These are phyloP conservation scores for Lepidochitona cinerea DNA, from an alignment of 2,888 invertebrate genomes.

Conservation along the genomic window DNA sequence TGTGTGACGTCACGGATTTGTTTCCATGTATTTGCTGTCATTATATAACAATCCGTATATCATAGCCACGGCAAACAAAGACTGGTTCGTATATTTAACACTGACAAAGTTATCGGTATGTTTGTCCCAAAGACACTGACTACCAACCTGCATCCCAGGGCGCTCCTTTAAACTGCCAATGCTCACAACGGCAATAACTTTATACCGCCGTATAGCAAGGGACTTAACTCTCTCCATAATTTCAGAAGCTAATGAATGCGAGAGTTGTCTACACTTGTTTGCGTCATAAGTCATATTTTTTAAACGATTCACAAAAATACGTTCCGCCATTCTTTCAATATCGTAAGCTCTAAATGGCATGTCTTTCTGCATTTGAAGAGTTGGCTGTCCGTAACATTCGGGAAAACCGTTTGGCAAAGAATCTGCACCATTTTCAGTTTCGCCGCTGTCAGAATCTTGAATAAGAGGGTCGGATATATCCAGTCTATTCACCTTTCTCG, in stretches of 20 bases:
- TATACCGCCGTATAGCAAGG: conserved; percentile 49
- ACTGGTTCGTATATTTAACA: conserved; percentile 59
- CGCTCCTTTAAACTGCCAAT: conserved; percentile 58
- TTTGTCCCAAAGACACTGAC: conserved; percentile 64
- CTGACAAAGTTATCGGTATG: conserved; percentile 64
- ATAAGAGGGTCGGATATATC: too few relatives aligned
- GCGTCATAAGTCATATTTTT: conserved; percentile 48
- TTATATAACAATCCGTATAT: conserved; percentile 55
- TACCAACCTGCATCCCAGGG: conserved; percentile 64
- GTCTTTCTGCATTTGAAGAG: background rate
- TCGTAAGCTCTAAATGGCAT: background rate
- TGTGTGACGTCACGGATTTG: too few relatives aligned
- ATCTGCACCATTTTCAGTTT: too few relatives aligned
- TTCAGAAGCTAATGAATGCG: conserved; percentile 50
- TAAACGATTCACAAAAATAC: conserved; percentile 28
- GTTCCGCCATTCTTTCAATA: background rate
- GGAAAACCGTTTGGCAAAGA: too few relatives aligned
- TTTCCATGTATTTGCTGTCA: too few relatives aligned
- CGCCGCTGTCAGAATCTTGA: too few relatives aligned
- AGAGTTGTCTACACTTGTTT: conserved; percentile 45
- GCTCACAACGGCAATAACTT: conserved; percentile 63
- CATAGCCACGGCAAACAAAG: conserved; percentile 64
- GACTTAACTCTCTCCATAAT: conserved; percentile 55
- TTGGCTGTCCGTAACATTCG: too few relatives aligned
- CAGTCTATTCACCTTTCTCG: too few relatives aligned